These are phyloP conservation scores for Plebejus melissa DNA, from an alignment of 2,888 invertebrate genomes.

Conservation along the genomic window DNA sequence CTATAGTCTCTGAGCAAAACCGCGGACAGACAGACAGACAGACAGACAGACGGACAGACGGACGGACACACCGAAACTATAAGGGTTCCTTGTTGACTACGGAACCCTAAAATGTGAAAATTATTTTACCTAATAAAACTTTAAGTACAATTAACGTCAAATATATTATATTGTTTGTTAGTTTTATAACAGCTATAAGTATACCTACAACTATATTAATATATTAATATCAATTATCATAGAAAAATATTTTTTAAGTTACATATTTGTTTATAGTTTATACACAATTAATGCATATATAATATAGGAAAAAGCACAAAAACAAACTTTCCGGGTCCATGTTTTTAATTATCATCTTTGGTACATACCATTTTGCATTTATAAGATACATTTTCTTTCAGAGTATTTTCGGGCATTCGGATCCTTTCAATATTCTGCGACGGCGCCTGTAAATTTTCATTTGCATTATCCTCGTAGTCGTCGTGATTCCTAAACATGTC, in stretches of 20 bases:
- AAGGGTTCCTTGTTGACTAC: no score
- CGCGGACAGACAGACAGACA: no score
- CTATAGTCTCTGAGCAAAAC: no score
- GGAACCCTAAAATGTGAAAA: not conserved
- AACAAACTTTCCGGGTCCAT: conserved; percentile 15
- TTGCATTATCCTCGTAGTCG: conserved; percentile 22
- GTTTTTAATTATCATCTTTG: conserved; percentile 42
- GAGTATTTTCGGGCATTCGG: conserved; percentile 31
- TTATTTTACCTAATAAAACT: not conserved
- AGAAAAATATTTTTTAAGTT: no score
- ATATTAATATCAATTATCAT: no score
- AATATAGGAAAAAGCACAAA: not conserved
- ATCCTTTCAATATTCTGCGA: conserved; percentile 23
- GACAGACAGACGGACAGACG: no score
- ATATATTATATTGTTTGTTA: not conserved
- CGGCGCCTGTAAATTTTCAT: conserved; percentile 7
- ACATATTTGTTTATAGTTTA: no score
- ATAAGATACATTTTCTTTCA: conserved; percentile 61
- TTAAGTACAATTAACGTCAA: not conserved
- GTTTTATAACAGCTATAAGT: not conserved
- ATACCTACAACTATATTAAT: no score
- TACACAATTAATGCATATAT: not conserved
- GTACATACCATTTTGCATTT: conserved; percentile 63
- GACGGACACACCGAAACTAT: no score
- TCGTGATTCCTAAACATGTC: not conserved